Percentiles rank a stretch among this genome's conserved stretches.
phyloP scores from a whole-genome alignment of 2,888 invertebrate species.

The Liposcelis brunnea region DNA sequence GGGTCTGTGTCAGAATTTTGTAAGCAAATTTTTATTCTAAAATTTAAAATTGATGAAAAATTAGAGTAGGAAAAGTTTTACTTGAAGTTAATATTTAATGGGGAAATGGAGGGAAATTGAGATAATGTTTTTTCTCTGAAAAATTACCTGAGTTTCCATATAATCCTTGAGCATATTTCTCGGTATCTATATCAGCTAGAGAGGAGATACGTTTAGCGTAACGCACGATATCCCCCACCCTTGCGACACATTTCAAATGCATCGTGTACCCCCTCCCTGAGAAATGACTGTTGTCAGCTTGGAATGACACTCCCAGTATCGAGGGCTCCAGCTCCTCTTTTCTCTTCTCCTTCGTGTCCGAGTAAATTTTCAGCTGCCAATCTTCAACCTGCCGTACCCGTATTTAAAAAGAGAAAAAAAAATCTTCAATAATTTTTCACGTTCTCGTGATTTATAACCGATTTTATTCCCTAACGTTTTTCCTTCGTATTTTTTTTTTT shows the following conservation, averaged over 20 bases:
- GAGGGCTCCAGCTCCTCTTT: neutral
- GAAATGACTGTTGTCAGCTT: slow-evolving; percentile 7
- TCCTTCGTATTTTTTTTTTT: slow-evolving; percentile 3
- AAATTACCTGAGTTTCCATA: no score
- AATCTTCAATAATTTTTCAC: neutral
- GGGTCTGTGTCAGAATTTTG: no score
- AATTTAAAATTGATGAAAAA: no score
- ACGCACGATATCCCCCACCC: neutral
- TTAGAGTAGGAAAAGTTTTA: no score
- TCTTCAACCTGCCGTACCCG: neutral
- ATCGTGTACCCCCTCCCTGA: neutral
- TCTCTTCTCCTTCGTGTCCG: neutral
- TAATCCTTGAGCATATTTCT: slow-evolving; percentile 2
- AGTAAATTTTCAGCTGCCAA: neutral
- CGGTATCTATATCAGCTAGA: neutral
- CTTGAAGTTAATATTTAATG: no score
- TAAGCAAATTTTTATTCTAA: no score
- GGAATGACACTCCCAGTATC: slow-evolving; percentile 3
- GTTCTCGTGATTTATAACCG: no score
- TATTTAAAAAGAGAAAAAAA: neutral
- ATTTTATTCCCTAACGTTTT: no score
- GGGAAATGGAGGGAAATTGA: no score
- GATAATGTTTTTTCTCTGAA: no score
- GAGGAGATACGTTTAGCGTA: neutral
- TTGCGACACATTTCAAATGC: neutral